Evolutionary conservation across 1,140 invertebrate genomes (phyloP), one percentile per base, ranked within the genome.

Genomic region (Ceratina calcarata): DNA sequence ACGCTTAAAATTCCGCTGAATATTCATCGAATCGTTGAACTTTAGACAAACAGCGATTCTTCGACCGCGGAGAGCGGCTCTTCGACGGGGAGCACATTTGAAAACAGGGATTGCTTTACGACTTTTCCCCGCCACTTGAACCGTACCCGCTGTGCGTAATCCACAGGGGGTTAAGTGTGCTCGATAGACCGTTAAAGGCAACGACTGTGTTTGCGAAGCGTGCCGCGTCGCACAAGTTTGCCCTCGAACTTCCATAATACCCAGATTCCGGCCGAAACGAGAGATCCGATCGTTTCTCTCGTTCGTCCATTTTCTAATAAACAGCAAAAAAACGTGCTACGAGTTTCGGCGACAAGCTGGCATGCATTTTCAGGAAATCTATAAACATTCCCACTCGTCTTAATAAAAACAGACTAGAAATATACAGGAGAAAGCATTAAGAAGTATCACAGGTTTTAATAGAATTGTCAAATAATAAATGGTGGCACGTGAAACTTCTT

Each of bases 131-230:
- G 37, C 53, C 16, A 49, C 18, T 60, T 45, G 20, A 2, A 12
- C 18, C 32, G 55, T 64, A 18, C 53, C 27, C 61, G 27, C 80
- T 67, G 68, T 71, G 83, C 76, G 76, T 71, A 74, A 66, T 82
- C 45, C 66, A 67, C 51, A 49, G 37, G 69, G 65, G 74, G 75
- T 71, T 71, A 78, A 78, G 67, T 62, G 70, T 65, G 73, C 81
- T 84, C 83, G 55, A 84, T 83, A 70, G 57, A 84, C 70, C 81
- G 78, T 82, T 84, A 84, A 80, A 83, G 69, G 70, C 64, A 37
- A 74, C 69, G 73, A 81, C 77, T 80, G 64, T 85, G 70, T 84
- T 85, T 75, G 78, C 69, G 69, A 75, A 79, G 76, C 61, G 80
- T 27, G 75, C 24, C 68, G 60, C 49, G 51, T 64, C 66, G 45